phyloP scores from a whole-genome alignment of 2,888 invertebrate species.

The Conus canariensis region DNA sequence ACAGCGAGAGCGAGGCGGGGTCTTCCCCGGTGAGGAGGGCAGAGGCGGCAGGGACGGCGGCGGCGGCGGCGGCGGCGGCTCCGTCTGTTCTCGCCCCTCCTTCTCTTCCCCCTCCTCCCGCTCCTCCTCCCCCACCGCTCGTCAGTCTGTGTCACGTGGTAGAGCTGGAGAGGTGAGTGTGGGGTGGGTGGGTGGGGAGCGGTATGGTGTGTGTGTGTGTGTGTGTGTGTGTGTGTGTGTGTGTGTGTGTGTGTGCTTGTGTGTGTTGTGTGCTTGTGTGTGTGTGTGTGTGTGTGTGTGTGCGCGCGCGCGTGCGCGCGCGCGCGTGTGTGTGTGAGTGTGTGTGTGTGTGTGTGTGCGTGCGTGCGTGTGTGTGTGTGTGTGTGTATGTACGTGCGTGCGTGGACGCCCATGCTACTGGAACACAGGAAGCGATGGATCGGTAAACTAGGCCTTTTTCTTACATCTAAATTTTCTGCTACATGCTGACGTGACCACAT shows the following conservation, averaged over 20 bases:
- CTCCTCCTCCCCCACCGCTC: neutral
- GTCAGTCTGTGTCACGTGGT: neutral
- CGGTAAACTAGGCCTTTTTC: too few relatives aligned
- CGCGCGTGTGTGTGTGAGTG: neutral
- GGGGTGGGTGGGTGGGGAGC: neutral
- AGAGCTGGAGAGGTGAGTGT: neutral
- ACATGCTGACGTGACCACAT: too few relatives aligned
- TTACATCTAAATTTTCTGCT: too few relatives aligned
- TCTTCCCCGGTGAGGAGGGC: neutral
- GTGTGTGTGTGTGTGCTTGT: too few relatives aligned
- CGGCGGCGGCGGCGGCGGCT: neutral
- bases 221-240: neutral
- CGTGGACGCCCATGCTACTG: too few relatives aligned
- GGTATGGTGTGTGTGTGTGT: neutral
- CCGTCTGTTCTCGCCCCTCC: neutral
- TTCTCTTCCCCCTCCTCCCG: neutral
- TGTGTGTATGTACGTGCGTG: neutral
- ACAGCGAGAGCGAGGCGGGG: neutral
- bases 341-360: slow-evolving; percentile 33
- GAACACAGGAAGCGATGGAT: too few relatives aligned
- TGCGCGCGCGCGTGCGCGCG: neutral
- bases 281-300: neutral
- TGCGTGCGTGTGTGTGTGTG: neutral
- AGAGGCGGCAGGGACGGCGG: neutral
- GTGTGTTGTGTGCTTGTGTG: too few relatives aligned